Evolutionary conservation across 2,888 invertebrate genomes (phyloP), one percentile per base, ranked within the genome.

Genomic region (Diaphora mendica): DNA sequence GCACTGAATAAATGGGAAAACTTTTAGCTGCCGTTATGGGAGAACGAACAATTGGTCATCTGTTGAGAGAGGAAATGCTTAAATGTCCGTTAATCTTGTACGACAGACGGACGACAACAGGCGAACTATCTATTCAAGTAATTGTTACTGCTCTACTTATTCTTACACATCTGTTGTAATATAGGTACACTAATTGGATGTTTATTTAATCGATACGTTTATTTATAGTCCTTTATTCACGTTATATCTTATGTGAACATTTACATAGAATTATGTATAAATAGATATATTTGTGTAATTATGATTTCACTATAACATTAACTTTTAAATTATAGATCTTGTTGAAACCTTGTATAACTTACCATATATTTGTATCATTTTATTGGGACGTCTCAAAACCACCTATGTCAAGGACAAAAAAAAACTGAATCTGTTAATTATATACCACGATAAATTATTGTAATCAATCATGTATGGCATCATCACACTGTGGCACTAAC

Each of bases 1-100:
- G 93, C 90, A 89, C 90, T 93, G 94, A 95, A 95, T 94, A 95
- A 95, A 95, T 95, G 94, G 94, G 94, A 95, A 95, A 95, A 95
- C 92, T 95, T 95, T 95, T 90, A 93, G 93, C 91, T 87, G 86
- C 90, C 88, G 91, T 92, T 91, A 94, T 93, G 92, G 91, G 92
- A 93, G 91, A 92, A 89, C 90, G 91, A 93, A 95, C 95, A 95
- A 94, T 94, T 94, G 95, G 95, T 95, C 95, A 95, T 93, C 94
- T 93, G 93, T 92, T 93, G 90, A 82, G 83, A 82, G 85, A 88
- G 90, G 88, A 86, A 90, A 92, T 89, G 91, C 90, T 91, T 91
- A 90, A 91, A 89, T 88, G 90, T 90, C 89, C 87, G 90, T 91
- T 93, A 93, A 93, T 92, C 91, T 89, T 90, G 83, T 87, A 87